phyloP scores from a whole-genome alignment of 1,140 invertebrate species.

The Papilio machaon region DNA sequence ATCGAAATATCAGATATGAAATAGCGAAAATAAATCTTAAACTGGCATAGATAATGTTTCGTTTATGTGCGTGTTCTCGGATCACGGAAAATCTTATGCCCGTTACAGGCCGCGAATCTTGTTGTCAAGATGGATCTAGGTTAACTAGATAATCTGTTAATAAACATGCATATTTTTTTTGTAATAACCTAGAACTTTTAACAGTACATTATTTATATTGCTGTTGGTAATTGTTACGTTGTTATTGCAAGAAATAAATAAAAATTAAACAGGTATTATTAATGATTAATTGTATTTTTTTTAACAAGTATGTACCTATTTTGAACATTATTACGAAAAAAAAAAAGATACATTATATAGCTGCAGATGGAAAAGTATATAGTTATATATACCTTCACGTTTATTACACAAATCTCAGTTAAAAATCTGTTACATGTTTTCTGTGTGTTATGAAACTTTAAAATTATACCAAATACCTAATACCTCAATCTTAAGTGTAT shows the following conservation, averaged over 20 bases:
- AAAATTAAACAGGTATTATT: neutral
- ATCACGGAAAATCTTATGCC: neutral
- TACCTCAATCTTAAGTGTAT: too few species aligned
- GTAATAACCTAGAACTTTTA: neutral
- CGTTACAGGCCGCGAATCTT: neutral
- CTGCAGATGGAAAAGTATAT: too few species aligned
- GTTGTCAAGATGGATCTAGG: conserved; percentile 7
- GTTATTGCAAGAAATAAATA: neutral
- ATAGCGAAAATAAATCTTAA: neutral
- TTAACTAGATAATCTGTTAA: neutral
- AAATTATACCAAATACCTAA: too few species aligned
- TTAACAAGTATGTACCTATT: neutral
- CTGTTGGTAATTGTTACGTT: neutral
- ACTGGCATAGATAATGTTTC: neutral
- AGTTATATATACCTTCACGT: too few species aligned
- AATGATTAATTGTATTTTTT: neutral
- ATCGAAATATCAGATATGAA: neutral
- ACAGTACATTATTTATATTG: neutral
- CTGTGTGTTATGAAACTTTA: too few species aligned
- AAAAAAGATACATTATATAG: too few species aligned
- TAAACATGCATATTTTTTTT: neutral
- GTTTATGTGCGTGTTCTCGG: neutral
- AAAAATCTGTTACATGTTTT: too few species aligned
- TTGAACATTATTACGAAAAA: too few species aligned
- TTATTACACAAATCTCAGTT: too few species aligned